These are phyloP conservation scores for Punctoribates punctum DNA, from an alignment of 2,888 invertebrate species.

Conservation along the genomic window DNA sequence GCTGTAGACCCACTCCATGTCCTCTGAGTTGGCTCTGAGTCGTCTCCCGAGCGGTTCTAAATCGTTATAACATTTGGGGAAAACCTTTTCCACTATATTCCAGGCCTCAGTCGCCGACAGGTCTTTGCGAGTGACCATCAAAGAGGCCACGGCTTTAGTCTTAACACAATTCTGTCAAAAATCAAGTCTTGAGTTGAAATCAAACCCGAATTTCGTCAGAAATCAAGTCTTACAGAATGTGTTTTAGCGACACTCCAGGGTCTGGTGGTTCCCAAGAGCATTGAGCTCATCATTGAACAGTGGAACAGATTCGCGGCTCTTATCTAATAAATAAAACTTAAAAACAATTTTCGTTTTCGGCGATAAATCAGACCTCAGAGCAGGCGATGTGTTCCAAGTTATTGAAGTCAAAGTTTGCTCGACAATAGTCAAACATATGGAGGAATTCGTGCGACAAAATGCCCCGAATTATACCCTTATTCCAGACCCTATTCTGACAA, in stretches of 20 bases:
- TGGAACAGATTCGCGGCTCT: conserved; percentile 89
- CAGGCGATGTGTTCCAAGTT: conserved; percentile 90
- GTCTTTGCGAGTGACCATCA: conserved; percentile 70
- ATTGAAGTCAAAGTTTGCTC: conserved; percentile 78
- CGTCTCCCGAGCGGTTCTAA: conserved; percentile 78
- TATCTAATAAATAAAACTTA: conserved; percentile 59
- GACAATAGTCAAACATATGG: conserved; percentile 93
- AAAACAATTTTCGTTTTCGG: not conserved
- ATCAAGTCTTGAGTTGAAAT: not conserved
- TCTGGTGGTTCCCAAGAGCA: conserved; percentile 71
- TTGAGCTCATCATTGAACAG: conserved; percentile 79
- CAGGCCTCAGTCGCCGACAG: conserved; percentile 68
- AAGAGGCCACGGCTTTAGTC: conserved; percentile 76
- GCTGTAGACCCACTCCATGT: conserved; percentile 69
- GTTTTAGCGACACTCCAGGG: conserved; percentile 66
- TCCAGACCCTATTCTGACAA: conserved; percentile 70
- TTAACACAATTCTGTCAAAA: conserved; percentile 74
- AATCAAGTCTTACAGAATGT: conserved; percentile 64
- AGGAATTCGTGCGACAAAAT: conserved; percentile 88
- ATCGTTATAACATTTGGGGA: conserved; percentile 83
- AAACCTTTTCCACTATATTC: conserved; percentile 77
- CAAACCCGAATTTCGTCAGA: no score
- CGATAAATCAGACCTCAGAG: conserved; percentile 73
- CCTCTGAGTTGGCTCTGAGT: conserved; percentile 63
- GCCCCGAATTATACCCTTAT: conserved; percentile 67